Evolutionary conservation across 30 jellyfish, hydroid and myxozoan species (phyloP), one percentile per base, ranked within the genome.

Genomic region (Aurelia sp.): DNA sequence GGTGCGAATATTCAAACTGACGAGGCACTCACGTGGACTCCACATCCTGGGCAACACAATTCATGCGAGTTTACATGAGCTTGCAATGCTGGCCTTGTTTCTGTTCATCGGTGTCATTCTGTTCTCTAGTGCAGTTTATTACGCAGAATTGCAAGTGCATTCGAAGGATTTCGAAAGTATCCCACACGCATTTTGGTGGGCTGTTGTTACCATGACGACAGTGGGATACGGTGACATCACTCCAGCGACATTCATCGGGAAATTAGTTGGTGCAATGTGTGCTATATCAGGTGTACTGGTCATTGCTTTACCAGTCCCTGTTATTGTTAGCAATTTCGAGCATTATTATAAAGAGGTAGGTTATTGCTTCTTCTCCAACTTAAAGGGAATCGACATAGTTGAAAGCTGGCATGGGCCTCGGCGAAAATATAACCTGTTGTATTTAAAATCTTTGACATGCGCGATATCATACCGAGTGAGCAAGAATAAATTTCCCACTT

Each of bases 181-280:
- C 58, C 99, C 99, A 33, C 99, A 94, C 62, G 90, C 96, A 16
- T 85, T 94, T 57, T 94, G 99, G 99, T 94, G 99, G 99, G 99
- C 99, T 23, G 97, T 94, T 27, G 97, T 94, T 13, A 94, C 99
- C 81, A 94, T 94, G 99, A 94, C 99, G 52, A 94, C 99, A 27
- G 99, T 94, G 13, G 97, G 97, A 8, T 94, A 94, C 74, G 99
- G 99, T 1, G 99, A 94, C 78, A 69, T 94, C 47, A 67, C 95
- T 7, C 99, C 99, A 7, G 71, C 78, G 37, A 94, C 97, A 3
- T 86, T 94, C 76, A 35, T 77, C 23, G 99, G 99, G 13, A 89
- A 89, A 71, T 40, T 94, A n/a, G 92, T 94, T 66, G 99, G 99
- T 10, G 91, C 99, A 9, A 77, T 94, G 96, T 94, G 99, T 77